Base-by-base conservation (phyloP, 2,888 invertebrate genomes). In the Drosophila imparisetae region DNA sequence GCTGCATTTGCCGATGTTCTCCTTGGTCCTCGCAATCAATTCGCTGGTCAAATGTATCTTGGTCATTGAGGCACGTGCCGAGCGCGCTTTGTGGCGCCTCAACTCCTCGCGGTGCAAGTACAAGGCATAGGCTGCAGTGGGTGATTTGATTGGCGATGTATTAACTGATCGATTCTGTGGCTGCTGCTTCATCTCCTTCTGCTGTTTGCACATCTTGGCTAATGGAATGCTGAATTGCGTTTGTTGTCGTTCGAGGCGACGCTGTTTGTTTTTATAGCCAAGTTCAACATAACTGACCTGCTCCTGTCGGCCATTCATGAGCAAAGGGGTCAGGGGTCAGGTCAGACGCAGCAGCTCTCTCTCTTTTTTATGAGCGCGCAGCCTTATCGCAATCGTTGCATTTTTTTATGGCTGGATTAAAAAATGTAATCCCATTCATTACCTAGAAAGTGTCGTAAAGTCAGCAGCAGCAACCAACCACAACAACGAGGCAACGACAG, bases 381-480 rank as follows among this genome's bases (percentile, higher is more conserved):
- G 27, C 18, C n/a, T 24, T 36, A 18, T 57, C 18, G 30, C 53
- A 57, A 57, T 53, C 66, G 55, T 42, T 65, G 60, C 60, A 50
- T 45, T 89, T 83, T 89, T 89, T 83, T 89, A 81, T 66, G 70
- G 34, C 78, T 78, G 90, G 89, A 90, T 88, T 90, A 86, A 79
- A 79, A 83, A 65, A 50, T 65, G 59, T 83, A 78, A 83, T 79
- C 77, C 85, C 86, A 86, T 86, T 90, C 90, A 86, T 90, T 90
- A 86, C 86, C 86, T 84, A 86, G 88, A 90, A 85, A 89, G 81
- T 67, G 83, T 80, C 66, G 78, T 85, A 75, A 85, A 77, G 63
- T 66, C 38, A 27, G 58, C 36, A 57, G 29, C 38, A 29, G 32
- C 55, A 53, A 27, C 7, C 21, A 24, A 45, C 45, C 45, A 45